Conservation (phyloP, 2,888 invertebrate genomes). For the Salticus scenicus region DNA sequence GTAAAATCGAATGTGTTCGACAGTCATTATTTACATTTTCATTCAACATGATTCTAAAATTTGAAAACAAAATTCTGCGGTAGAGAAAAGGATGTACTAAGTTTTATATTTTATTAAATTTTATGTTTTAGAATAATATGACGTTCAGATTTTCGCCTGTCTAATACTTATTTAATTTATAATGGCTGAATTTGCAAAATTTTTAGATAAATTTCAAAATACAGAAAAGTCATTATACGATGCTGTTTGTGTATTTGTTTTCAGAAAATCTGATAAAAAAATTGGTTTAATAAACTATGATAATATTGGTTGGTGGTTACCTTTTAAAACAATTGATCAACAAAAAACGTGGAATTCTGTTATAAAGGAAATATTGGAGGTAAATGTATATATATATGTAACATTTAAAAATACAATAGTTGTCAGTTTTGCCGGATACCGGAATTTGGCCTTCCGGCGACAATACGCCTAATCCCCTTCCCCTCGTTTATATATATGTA, state of each 20-base stretch:
- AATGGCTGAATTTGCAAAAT: conserved; percentile 29
- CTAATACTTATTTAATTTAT: no score
- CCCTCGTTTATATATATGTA: not conserved
- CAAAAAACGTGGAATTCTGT: conserved; percentile 35
- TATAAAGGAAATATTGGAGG: conserved; percentile 43
- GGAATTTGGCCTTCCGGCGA: no score
- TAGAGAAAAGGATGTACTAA: no score
- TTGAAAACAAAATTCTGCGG: no score
- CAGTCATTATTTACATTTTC: no score
- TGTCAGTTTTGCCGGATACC: no score
- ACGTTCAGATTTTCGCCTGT: no score
- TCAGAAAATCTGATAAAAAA: conserved; percentile 27
- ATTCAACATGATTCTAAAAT: no score
- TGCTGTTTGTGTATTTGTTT: conserved; percentile 32
- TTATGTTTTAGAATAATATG: no score
- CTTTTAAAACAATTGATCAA: conserved; percentile 1
- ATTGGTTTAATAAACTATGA: conserved; percentile 44
- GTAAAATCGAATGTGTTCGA: no score
- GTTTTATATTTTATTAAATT: no score
- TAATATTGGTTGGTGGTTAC: conserved; percentile 52
- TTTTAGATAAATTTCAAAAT: conserved; percentile 34
- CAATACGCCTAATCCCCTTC: not conserved
- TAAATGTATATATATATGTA: not conserved
- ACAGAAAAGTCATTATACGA: conserved; percentile 28
- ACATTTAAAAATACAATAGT: no score